Evolutionary conservation across 35 echinoderm and acorn worm species (phyloP).

Genomic region (Heliocidaris tuberculata): DNA sequence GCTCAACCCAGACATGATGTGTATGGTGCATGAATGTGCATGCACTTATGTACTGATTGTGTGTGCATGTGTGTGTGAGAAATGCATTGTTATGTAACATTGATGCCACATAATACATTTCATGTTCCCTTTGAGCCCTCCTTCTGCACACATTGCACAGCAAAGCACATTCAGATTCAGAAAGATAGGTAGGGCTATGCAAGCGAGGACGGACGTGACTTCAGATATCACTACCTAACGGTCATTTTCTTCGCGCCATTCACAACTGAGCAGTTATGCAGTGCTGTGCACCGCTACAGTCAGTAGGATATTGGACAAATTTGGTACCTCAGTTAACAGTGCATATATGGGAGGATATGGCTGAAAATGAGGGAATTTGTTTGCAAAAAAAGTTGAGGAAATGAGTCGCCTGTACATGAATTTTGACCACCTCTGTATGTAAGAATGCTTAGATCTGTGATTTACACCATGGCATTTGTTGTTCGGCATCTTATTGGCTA

Average conservation of each 20-base stretch:
- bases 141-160: not conserved
- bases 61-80: not conserved
- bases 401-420: not conserved
- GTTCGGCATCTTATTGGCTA: not conserved
- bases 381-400: not conserved
- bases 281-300: not conserved
- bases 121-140: not conserved
- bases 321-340: not conserved
- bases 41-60: not conserved
- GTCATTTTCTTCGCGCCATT: not conserved
- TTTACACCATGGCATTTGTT: not conserved
- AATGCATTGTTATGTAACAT: slow-evolving; percentile 2
- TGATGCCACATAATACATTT: not conserved
- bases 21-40: not conserved
- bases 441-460: not conserved
- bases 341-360: not conserved
- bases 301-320: not conserved
- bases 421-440: not conserved
- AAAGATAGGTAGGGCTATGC: not conserved
- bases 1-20: not conserved
- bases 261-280: not conserved
- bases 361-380: not conserved
- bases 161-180: not conserved
- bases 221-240: not conserved
- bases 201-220: not conserved